These are phyloP conservation scores for Patella caerulea DNA, from an alignment of 2,888 invertebrate genomes.

Conservation along the genomic window DNA sequence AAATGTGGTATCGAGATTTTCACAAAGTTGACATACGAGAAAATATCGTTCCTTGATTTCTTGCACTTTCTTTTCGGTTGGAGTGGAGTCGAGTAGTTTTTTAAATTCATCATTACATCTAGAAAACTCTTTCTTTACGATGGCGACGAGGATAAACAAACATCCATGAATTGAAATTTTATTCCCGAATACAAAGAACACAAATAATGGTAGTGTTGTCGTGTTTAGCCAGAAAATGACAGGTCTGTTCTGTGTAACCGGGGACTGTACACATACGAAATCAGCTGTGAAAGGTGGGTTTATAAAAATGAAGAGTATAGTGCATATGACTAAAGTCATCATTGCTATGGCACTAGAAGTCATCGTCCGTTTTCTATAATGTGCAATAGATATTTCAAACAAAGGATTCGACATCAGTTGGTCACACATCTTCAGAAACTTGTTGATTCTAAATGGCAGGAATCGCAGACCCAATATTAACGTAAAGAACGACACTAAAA, in stretches of 20 bases:
- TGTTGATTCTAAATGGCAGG: not conserved
- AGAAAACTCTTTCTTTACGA: not conserved
- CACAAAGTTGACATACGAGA: not conserved
- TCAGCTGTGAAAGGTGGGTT: not conserved
- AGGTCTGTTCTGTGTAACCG: not conserved
- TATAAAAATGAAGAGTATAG: not conserved
- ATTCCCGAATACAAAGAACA: not conserved
- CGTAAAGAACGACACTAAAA: not conserved
- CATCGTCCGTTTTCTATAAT: too few relatives aligned
- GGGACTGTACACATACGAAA: not conserved
- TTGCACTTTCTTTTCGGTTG: not conserved
- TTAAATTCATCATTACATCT: not conserved
- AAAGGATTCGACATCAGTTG: not conserved
- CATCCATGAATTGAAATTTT: not conserved
- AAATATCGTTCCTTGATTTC: conserved; percentile 1
- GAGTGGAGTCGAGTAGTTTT: not conserved
- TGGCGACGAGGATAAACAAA: not conserved
- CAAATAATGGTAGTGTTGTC: not conserved
- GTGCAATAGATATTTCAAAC: too few relatives aligned
- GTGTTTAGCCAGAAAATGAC: not conserved
- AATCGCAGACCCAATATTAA: not conserved
- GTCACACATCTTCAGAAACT: not conserved
- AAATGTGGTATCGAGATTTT: too few relatives aligned
- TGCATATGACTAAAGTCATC: too few relatives aligned
- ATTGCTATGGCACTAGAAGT: too few relatives aligned